These are phyloP conservation scores for Gadus chalcogrammus DNA, from an alignment of 2,113 vertebrate species.

Conservation along the genomic window DNA sequence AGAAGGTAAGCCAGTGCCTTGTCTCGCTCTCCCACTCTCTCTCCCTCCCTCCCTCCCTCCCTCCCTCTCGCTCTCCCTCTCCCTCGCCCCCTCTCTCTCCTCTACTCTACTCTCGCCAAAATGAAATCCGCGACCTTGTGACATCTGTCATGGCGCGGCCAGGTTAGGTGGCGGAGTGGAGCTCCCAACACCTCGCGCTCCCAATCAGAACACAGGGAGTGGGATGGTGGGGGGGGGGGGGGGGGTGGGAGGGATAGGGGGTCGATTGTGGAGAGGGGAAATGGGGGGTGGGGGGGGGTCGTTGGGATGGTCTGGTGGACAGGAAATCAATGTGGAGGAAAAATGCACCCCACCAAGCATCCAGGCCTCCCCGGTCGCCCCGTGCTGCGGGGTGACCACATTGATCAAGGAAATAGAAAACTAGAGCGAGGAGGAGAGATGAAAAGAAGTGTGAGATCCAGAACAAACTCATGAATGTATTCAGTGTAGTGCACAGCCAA, in stretches of 20 bases:
- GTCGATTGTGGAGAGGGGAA: not conserved
- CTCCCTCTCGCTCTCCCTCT: conserved; percentile 13
- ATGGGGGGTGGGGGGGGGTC: not conserved
- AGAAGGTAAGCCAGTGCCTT: conserved; percentile 77
- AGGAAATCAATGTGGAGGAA: conserved; percentile 64
- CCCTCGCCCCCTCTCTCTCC: conserved; percentile 12
- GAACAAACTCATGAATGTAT: conserved; percentile 28
- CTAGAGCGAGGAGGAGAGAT: not conserved
- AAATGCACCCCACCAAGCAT: conserved; percentile 38
- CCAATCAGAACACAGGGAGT: conserved; percentile 43
- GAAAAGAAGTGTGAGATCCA: not conserved
- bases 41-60: too few species aligned
- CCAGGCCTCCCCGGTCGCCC: conserved; percentile 15
- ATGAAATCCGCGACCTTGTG: conserved; percentile 49
- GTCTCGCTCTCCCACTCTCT: too few species aligned
- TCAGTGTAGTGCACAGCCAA: conserved; percentile 14
- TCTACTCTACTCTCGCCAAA: conserved; percentile 12
- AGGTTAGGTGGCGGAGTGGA: conserved; percentile 21
- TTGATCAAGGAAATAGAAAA: conserved; percentile 39
- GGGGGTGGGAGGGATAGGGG: conserved; percentile 23
- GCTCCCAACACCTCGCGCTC: conserved; percentile 39
- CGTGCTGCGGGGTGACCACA: conserved; percentile 1
- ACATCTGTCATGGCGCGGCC: conserved; percentile 51
- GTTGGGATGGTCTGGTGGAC: conserved; percentile 31
- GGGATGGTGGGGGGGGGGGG: conserved; percentile 11